Evolutionary conservation across 2,797 vertebrate genomes (phyloP).

Genomic region (Neopelma chrysocephalum): DNA sequence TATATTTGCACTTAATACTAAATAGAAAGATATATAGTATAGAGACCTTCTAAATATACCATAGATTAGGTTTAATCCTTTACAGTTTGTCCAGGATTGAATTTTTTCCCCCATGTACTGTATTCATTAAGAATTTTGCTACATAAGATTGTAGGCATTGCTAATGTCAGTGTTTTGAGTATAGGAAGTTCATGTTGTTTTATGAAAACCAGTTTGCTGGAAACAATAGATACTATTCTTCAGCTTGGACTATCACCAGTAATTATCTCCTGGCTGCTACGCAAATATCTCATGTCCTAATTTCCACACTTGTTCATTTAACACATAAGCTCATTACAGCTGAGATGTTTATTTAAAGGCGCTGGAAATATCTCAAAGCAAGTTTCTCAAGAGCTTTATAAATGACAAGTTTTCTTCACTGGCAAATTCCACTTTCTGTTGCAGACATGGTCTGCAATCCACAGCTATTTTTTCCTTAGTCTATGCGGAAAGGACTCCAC

Average conservation of each 20-base stretch:
- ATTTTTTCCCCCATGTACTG: neutral
- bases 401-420: neutral
- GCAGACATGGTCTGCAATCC: neutral
- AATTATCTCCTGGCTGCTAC: constrained; percentile 36
- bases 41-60: neutral
- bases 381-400: neutral
- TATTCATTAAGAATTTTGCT: neutral
- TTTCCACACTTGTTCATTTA: constrained; percentile 45
- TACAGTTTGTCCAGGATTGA: neutral
- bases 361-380: neutral
- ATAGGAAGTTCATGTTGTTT: constrained; percentile 28
- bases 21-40: neutral
- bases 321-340: constrained; percentile 5
- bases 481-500: neutral
- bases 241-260: constrained; percentile 7
- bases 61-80: neutral
- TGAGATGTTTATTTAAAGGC: constrained; percentile 12
- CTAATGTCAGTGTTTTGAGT: neutral
- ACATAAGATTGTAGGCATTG: neutral
- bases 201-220: constrained; percentile 20
- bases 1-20: neutral
- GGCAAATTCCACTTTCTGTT: neutral
- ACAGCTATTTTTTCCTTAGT: neutral
- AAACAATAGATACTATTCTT: constrained; percentile 56
- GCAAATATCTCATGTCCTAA: constrained; percentile 46